A percentile compares a stretch with the other conserved stretches of the same genome.
Evolutionary conservation across 1,140 invertebrate species (phyloP).

Genomic region (Heliothis subflexa): DNA sequence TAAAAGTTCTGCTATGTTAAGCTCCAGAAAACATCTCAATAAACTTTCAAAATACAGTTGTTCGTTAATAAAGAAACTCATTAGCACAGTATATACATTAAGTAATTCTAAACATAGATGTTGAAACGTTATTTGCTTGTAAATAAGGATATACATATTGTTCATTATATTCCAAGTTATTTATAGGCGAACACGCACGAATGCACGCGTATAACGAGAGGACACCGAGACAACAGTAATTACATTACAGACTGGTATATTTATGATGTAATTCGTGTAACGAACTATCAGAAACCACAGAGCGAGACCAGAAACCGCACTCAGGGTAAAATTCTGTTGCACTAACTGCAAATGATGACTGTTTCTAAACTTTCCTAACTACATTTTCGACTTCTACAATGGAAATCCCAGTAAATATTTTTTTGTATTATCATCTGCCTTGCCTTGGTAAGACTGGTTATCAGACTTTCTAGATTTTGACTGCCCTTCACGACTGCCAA

Average conservation of each 20-base stretch:
- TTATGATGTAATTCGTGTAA: constrained; percentile 16
- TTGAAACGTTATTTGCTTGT: neutral
- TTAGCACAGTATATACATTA: neutral
- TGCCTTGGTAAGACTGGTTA: too few relatives aligned
- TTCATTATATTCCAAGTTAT: constrained; percentile 9
- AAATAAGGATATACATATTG: constrained; percentile 2
- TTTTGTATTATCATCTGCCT: too few relatives aligned
- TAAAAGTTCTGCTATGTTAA: constrained; percentile 16
- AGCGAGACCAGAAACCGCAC: constrained; percentile 19
- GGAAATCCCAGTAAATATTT: too few relatives aligned
- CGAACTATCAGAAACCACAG: constrained; percentile 18
- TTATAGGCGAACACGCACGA: constrained; percentile 6
- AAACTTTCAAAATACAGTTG: neutral
- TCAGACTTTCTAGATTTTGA: too few relatives aligned
- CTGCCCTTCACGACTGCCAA: too few relatives aligned
- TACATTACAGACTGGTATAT: constrained; percentile 6
- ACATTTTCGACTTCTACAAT: too few relatives aligned
- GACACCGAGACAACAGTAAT: constrained; percentile 11
- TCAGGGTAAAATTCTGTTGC: neutral
- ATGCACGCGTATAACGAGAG: constrained; percentile 17
- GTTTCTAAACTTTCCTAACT: neutral
- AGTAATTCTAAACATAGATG: neutral
- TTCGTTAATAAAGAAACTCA: neutral
- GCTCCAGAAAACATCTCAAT: constrained; percentile 6
- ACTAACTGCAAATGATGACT: neutral